Evolutionary conservation across 1,140 invertebrate species (phyloP).

Genomic region (Saccostrea echinata): DNA sequence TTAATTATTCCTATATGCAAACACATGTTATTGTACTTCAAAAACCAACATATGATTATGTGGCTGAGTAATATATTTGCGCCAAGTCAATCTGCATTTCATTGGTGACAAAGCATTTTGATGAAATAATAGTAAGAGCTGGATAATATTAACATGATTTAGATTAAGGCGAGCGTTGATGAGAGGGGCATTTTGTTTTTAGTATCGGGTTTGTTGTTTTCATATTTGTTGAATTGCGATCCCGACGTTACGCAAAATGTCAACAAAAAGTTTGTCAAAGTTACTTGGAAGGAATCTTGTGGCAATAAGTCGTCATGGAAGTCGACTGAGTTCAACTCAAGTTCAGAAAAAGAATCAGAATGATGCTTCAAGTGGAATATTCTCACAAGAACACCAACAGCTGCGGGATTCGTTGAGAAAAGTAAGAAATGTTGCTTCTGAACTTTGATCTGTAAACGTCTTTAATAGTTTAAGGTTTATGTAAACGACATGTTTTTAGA

Average conservation of each 20-base stretch:
- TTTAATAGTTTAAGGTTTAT: too few relatives aligned
- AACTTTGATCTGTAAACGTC: constrained; percentile 12
- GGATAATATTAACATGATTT: too few relatives aligned
- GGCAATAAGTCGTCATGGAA: background rate
- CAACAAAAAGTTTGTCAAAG: constrained; percentile 6
- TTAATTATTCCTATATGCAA: too few relatives aligned
- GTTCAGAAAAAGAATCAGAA: background rate
- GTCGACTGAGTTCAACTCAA: background rate
- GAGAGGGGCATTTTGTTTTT: background rate
- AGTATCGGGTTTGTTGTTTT: constrained; percentile 3
- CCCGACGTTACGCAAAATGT: background rate
- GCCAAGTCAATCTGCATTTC: too few relatives aligned
- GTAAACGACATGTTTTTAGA: too few relatives aligned
- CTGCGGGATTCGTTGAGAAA: constrained; percentile 6
- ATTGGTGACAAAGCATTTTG: too few relatives aligned
- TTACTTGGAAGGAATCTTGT: background rate
- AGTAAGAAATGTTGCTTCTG: background rate
- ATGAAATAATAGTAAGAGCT: too few relatives aligned
- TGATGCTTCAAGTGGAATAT: background rate
- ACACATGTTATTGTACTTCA: too few relatives aligned
- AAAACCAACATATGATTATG: too few relatives aligned
- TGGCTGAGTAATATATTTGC: too few relatives aligned
- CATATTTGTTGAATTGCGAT: background rate
- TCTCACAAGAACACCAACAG: background rate
- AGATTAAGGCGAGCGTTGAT: background rate